phyloP scores from a whole-genome alignment of 2,797 vertebrate species.

The Falco naumanni region DNA sequence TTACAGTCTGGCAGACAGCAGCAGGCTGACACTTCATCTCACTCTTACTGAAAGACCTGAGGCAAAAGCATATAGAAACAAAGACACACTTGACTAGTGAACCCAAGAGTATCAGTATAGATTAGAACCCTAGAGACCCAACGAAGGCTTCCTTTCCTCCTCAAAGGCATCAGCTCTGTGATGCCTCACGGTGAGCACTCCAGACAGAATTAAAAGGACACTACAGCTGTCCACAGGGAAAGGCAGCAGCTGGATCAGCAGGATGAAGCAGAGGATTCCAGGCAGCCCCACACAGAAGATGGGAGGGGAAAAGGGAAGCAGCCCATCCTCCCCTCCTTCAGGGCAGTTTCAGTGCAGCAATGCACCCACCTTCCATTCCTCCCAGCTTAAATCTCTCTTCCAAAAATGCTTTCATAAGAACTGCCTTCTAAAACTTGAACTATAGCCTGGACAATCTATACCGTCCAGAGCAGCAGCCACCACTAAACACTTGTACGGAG shows the following conservation, averaged over 20 bases:
- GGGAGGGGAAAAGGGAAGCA: neutral
- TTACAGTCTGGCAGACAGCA: neutral
- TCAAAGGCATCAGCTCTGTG: neutral
- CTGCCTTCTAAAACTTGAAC: neutral
- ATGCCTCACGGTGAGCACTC: neutral
- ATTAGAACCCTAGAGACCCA: conserved; percentile 23
- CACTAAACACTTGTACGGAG: neutral
- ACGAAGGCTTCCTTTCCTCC: neutral
- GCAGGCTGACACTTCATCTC: neutral
- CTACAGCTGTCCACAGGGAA: neutral
- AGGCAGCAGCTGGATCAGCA: neutral
- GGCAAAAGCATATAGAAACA: neutral
- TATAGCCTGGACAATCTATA: accelerated
- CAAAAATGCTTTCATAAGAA: neutral
- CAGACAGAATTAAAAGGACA: neutral
- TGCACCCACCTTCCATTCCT: neutral
- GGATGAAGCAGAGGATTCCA: neutral
- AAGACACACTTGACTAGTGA: neutral
- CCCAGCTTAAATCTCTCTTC: neutral
- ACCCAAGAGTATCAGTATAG: neutral
- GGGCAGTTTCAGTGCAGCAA: neutral
- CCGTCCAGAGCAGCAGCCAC: neutral
- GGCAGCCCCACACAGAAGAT: accelerated
- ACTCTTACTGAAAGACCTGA: neutral
- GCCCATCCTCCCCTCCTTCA: neutral